Evolutionary conservation across 2,888 invertebrate genomes (phyloP).

Genomic region (Drosophila barbarae): DNA sequence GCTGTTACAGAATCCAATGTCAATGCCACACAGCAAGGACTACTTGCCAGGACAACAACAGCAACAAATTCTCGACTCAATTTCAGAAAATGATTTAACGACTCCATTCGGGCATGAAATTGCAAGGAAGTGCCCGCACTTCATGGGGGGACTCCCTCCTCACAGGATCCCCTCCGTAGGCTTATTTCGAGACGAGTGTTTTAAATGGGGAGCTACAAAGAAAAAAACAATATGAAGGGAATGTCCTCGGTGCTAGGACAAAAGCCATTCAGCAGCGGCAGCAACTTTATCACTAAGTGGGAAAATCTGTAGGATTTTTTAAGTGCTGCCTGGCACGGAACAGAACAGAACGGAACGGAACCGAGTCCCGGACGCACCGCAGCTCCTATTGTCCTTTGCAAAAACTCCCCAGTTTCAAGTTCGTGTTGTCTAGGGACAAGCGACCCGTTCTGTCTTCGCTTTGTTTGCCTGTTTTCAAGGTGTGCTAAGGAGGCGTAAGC

Average conservation of each 20-base stretch:
- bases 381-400: slow-evolving; percentile 36
- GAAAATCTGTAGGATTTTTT: slow-evolving; percentile 74
- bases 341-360: background rate
- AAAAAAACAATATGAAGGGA: slow-evolving; percentile 21
- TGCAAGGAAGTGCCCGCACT: slow-evolving; percentile 48
- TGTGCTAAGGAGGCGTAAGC: slow-evolving; percentile 75
- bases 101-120: slow-evolving; percentile 75
- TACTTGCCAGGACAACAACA: slow-evolving; percentile 35
- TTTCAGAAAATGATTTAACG: slow-evolving; percentile 75
- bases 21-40: slow-evolving; percentile 52
- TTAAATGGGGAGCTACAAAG: slow-evolving; percentile 39
- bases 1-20: slow-evolving; percentile 42
- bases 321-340: slow-evolving; percentile 52
- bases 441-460: slow-evolving; percentile 18
- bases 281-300: slow-evolving; percentile 72
- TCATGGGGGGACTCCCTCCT: slow-evolving; percentile 32
- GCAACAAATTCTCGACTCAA: slow-evolving; percentile 60
- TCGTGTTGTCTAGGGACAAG: slow-evolving; percentile 39
- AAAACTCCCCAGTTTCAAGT: slow-evolving; percentile 43
- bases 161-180: slow-evolving; percentile 29
- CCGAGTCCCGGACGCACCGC: slow-evolving; percentile 7
- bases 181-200: slow-evolving; percentile 55
- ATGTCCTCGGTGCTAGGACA: slow-evolving; percentile 52
- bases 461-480: slow-evolving; percentile 64
- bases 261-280: slow-evolving; percentile 57